These are phyloP conservation scores for Lycaena phlaeas DNA, from an alignment of 2,888 invertebrate genomes.

Conservation along the genomic window DNA sequence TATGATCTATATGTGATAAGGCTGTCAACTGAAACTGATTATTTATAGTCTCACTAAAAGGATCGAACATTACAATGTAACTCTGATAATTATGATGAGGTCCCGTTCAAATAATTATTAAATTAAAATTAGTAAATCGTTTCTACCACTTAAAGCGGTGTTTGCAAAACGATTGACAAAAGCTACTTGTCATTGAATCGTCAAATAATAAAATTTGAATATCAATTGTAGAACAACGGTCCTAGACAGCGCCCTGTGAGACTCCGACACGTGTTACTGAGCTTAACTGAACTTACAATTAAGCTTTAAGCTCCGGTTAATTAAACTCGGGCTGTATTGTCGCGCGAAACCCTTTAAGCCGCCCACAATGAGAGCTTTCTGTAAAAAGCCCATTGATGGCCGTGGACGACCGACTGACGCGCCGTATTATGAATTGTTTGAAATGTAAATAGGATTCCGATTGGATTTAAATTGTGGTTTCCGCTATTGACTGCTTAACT, in stretches of 20 bases:
- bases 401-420: slow-evolving; percentile 33
- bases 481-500: slow-evolving; percentile 30
- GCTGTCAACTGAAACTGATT: no score
- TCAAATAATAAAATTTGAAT: slow-evolving; percentile 43
- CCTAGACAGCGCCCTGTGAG: slow-evolving; percentile 39
- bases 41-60: no score
- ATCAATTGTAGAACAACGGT: slow-evolving; percentile 39
- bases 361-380: slow-evolving; percentile 50
- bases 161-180: slow-evolving; percentile 13
- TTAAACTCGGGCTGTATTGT: slow-evolving; percentile 64
- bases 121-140: no score
- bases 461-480: slow-evolving; percentile 30
- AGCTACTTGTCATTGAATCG: slow-evolving; percentile 9
- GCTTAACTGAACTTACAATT: slow-evolving; percentile 69
- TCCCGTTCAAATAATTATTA: no score
- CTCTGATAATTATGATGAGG: no score
- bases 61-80: no score
- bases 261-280: slow-evolving; percentile 61
- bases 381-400: slow-evolving; percentile 54
- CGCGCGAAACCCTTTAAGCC: slow-evolving; percentile 57
- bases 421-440: slow-evolving; percentile 33
- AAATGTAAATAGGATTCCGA: slow-evolving; percentile 33
- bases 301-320: slow-evolving; percentile 69
- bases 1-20: no score
- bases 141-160: no score